Conservation (phyloP, 2,113 vertebrate species). For the Anarrhichthys ocellatus region DNA sequence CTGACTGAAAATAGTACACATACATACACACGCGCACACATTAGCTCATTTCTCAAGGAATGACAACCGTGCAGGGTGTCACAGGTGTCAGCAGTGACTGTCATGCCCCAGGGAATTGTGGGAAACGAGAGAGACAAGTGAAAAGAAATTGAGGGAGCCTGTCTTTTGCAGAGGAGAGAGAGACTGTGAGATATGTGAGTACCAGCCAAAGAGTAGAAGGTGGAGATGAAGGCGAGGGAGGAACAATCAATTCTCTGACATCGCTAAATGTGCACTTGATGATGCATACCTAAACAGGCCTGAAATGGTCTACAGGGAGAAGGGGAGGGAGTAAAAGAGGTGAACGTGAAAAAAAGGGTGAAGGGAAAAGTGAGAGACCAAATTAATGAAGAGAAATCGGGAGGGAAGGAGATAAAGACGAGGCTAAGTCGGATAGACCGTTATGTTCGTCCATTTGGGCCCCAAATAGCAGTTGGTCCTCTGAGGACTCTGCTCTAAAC, state of each 20-base stretch:
- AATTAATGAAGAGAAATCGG: conserved; percentile 68
- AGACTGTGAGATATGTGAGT: conserved; percentile 32
- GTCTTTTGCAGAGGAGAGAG: conserved; percentile 22
- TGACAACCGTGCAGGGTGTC: conserved; percentile 49
- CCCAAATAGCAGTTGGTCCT: conserved; percentile 58
- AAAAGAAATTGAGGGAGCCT: not conserved
- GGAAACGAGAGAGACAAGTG: conserved; percentile 45
- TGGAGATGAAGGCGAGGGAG: conserved; percentile 70
- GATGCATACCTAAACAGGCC: conserved; percentile 79
- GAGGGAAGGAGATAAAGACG: conserved; percentile 48
- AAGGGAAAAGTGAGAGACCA: conserved; percentile 22
- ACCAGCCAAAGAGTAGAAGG: conserved; percentile 54
- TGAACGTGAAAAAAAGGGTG: conserved; percentile 22
- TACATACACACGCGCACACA: not conserved
- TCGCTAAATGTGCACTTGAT: conserved; percentile 79
- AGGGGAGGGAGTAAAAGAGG: conserved; percentile 37
- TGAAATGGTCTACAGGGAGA: conserved; percentile 60
- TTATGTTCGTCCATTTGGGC: conserved; percentile 45
- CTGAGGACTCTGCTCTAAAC: conserved; percentile 34
- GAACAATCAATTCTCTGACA: conserved; percentile 77
- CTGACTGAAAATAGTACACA: conserved; percentile 1
- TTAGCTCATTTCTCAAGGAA: conserved; percentile 47
- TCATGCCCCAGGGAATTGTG: conserved; percentile 51
- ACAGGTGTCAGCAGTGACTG: conserved; percentile 65
- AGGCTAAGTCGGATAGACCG: conserved; percentile 51